Percentiles rank a stretch among this genome's conserved stretches.
These are phyloP conservation scores for Synanthedon vespiformis DNA, from an alignment of 2,888 invertebrate species.

Conservation along the genomic window DNA sequence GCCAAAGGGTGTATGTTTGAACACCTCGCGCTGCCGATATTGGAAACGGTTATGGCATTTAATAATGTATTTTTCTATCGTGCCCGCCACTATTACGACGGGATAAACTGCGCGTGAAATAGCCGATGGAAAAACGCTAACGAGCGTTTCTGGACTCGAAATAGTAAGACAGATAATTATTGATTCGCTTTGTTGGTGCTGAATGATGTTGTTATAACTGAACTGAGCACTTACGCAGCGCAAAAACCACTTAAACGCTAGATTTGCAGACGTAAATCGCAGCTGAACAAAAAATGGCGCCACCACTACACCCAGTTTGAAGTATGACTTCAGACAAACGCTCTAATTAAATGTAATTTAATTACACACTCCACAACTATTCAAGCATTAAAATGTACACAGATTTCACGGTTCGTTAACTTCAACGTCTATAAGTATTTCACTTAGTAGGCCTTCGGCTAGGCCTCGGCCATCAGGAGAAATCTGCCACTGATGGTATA, in stretches of 20 bases:
- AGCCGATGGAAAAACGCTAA: conserved; percentile 40
- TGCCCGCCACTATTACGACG: conserved; percentile 37
- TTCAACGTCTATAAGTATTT: no score
- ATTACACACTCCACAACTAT: no score
- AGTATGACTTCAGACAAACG: no score
- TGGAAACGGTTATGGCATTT: conserved; percentile 50
- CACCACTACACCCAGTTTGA: background rate
- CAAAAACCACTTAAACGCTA: background rate
- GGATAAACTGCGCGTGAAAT: conserved; percentile 54
- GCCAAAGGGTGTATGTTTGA: conserved; percentile 39
- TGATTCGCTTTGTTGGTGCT: conserved; percentile 10
- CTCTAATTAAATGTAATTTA: no score
- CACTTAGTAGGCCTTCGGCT: no score
- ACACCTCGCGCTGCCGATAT: conserved; percentile 31
- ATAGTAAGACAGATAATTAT: conserved; percentile 24
- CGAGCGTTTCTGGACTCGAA: conserved; percentile 13
- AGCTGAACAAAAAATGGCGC: background rate
- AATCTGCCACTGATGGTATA: no score
- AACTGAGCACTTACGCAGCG: background rate
- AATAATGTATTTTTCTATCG: conserved; percentile 58
- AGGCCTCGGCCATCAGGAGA: no score
- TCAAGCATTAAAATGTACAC: no score
- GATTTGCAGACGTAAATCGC: background rate
- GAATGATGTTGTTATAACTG: conserved; percentile 1
- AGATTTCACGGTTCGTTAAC: no score